These are phyloP conservation scores for Cavia aperea DNA, from an alignment of 2,113 vertebrate genomes.

Conservation along the genomic window DNA sequence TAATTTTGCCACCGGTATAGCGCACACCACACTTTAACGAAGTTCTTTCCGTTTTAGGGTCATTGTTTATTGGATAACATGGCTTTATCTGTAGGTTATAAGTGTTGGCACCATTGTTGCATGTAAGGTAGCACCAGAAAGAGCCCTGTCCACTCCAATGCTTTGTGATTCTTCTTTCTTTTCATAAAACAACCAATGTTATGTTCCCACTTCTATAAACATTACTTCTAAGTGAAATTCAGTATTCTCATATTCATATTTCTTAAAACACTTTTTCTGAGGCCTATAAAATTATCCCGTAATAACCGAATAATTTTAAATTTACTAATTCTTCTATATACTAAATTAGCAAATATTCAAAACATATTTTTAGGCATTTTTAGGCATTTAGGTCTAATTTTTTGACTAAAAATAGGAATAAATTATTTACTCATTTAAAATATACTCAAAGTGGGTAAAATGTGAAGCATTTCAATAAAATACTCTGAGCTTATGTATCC, in stretches of 20 bases:
- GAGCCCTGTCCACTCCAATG: neutral
- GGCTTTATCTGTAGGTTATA: rapidly evolving
- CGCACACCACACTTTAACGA: neutral
- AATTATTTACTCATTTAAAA: neutral
- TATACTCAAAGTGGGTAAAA: neutral
- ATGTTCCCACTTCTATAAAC: neutral
- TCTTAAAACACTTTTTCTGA: constrained; percentile 24
- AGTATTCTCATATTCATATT: neutral
- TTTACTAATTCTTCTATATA: neutral
- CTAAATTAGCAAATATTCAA: neutral
- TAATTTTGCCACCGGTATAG: neutral
- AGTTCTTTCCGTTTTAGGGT: neutral
- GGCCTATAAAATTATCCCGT: neutral
- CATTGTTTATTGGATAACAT: neutral
- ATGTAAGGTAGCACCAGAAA: neutral
- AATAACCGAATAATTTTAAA: neutral
- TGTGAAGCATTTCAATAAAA: neutral
- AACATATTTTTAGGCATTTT: neutral
- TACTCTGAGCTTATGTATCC: neutral
- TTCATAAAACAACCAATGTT: neutral
- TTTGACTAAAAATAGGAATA: neutral
- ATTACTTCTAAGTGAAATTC: constrained; percentile 9
- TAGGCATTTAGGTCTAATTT: neutral
- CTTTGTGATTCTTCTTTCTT: neutral
- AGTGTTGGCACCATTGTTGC: neutral